A percentile compares a stretch with the other conserved stretches of the same genome.
These are phyloP conservation scores for Junonia oenone DNA, from an alignment of 2,888 invertebrate genomes.

Conservation along the genomic window DNA sequence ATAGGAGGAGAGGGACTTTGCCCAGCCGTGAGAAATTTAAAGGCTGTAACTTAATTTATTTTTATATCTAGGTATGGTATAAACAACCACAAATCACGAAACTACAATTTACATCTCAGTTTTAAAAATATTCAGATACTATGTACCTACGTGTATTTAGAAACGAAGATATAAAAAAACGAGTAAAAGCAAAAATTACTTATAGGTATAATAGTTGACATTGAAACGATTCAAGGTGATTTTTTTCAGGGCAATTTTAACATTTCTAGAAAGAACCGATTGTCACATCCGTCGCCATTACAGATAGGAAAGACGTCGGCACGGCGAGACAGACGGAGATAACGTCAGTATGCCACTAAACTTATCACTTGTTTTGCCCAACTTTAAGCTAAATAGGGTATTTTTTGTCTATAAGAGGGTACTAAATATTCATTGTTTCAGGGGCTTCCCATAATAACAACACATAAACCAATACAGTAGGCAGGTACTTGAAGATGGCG, in stretches of 20 bases:
- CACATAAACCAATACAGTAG: not conserved
- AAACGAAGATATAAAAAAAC: not conserved
- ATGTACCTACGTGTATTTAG: not conserved
- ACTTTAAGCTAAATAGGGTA: not conserved
- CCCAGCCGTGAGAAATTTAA: too few relatives aligned
- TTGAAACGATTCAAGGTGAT: not conserved
- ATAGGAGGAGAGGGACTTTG: too few relatives aligned
- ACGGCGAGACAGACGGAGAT: constrained; percentile 30
- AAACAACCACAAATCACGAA: too few relatives aligned
- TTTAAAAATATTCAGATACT: too few relatives aligned
- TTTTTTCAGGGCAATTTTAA: constrained; percentile 7
- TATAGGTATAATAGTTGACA: not conserved
- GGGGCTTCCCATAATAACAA: not conserved
- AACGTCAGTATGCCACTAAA: not conserved
- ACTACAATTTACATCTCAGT: too few relatives aligned
- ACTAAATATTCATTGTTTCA: not conserved
- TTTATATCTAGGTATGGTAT: too few relatives aligned
- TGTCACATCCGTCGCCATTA: constrained; percentile 17
- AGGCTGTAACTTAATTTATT: too few relatives aligned
- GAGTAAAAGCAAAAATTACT: not conserved
- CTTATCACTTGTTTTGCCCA: not conserved
- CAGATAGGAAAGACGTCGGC: constrained; percentile 26
- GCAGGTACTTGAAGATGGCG: not conserved
- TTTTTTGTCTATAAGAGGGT: not conserved
- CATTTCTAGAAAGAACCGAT: not conserved